Evolutionary conservation across 1,140 invertebrate genomes (phyloP).

Genomic region (Pseudomyrmex dendroicus): DNA sequence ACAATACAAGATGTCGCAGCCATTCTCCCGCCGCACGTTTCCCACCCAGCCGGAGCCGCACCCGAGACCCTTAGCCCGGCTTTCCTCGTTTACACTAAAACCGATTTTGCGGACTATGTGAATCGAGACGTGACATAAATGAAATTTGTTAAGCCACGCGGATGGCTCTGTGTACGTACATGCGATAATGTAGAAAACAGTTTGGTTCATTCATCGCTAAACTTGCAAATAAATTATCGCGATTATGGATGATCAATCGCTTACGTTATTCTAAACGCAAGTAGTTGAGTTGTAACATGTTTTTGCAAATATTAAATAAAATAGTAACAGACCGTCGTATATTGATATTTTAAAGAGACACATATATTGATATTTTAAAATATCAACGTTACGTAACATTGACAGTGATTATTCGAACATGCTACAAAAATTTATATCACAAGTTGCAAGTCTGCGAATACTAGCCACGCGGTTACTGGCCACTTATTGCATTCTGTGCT

Average conservation of each 20-base stretch:
- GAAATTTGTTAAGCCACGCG: slow-evolving; percentile 46
- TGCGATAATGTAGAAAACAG: neutral
- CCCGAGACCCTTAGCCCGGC: slow-evolving; percentile 57
- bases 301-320: too few species aligned
- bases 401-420: neutral
- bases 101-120: slow-evolving; percentile 63
- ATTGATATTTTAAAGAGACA: neutral
- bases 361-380: neutral
- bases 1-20: slow-evolving; percentile 84
- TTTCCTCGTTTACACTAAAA: slow-evolving; percentile 69
- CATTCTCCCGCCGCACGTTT: slow-evolving; percentile 64
- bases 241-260: neutral
- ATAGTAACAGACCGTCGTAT: too few species aligned
- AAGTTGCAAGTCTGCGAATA: neutral
- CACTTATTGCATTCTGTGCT: neutral
- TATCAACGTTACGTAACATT: neutral
- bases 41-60: slow-evolving; percentile 62
- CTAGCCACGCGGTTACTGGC: neutral
- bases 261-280: neutral
- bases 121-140: slow-evolving; percentile 59
- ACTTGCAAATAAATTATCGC: slow-evolving; percentile 3
- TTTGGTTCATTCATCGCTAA: slow-evolving; percentile 5
- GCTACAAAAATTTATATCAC: neutral
- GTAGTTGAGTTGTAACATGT: too few species aligned
- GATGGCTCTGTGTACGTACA: neutral